Evolutionary conservation across 2,888 invertebrate species (phyloP).

Genomic region (Drosophila neonasuta): DNA sequence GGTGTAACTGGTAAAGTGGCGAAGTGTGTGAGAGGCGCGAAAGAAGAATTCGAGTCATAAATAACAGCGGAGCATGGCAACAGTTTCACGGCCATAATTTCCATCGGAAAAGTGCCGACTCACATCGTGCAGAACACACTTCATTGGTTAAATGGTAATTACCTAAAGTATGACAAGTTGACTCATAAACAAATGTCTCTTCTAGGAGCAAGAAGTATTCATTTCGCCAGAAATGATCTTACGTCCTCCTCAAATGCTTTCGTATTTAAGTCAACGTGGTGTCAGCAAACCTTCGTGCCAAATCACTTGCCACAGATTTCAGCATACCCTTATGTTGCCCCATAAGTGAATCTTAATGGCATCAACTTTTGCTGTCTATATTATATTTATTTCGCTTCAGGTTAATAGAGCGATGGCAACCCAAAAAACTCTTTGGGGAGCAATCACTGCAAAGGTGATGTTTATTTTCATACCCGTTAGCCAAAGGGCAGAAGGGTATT

Average conservation of each 20-base stretch:
- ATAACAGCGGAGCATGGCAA: slow-evolving; percentile 14
- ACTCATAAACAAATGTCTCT: slow-evolving; percentile 33
- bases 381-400: background rate
- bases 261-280: slow-evolving; percentile 29
- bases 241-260: slow-evolving; percentile 4
- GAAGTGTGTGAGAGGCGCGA: slow-evolving; percentile 14
- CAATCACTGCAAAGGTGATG: slow-evolving; percentile 8
- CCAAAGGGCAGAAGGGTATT: no score
- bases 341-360: slow-evolving; percentile 53
- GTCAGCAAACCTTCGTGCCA: slow-evolving; percentile 21
- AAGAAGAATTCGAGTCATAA: slow-evolving; percentile 2
- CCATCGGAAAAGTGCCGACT: slow-evolving; percentile 25
- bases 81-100: slow-evolving; percentile 28
- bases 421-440: slow-evolving; percentile 37
- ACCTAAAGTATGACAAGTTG: slow-evolving; percentile 50
- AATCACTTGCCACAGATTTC: slow-evolving; percentile 24
- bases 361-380: slow-evolving; percentile 28
- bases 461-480: no score
- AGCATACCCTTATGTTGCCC: slow-evolving; percentile 7
- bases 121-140: background rate
- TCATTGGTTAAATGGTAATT: slow-evolving; percentile 34
- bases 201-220: background rate
- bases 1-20: background rate
- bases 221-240: slow-evolving; percentile 11
- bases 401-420: slow-evolving; percentile 19